These are phyloP conservation scores for Geophilus truncorum DNA, from an alignment of 2,888 invertebrate genomes.

Conservation along the genomic window DNA sequence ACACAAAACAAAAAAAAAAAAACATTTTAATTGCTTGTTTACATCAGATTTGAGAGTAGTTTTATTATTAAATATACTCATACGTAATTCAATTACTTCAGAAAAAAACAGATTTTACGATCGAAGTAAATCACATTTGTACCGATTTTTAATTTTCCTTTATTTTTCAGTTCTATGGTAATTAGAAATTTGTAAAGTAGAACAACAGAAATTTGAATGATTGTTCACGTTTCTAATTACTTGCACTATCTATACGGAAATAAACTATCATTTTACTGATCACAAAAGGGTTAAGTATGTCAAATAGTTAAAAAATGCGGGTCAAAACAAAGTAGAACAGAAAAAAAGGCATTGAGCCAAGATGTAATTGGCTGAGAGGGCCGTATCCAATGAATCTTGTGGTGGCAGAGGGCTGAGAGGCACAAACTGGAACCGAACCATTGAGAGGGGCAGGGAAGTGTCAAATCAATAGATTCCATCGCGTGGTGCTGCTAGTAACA, in stretches of 20 bases:
- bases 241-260: background rate
- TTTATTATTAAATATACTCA: too few species aligned
- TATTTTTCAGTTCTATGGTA: background rate
- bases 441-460: constrained; percentile 7
- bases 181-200: background rate
- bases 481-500: background rate
- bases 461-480: constrained; percentile 27
- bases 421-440: constrained; percentile 17
- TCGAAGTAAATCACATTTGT: background rate
- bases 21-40: background rate
- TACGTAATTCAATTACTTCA: background rate
- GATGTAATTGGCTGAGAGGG: background rate
- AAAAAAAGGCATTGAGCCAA: constrained; percentile 16
- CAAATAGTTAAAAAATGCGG: background rate
- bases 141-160: background rate
- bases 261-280: background rate
- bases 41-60: background rate
- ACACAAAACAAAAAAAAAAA: background rate
- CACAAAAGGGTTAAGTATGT: background rate
- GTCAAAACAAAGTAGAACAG: background rate
- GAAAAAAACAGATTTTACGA: background rate
- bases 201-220: background rate
- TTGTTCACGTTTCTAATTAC: background rate
- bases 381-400: constrained; percentile 20
- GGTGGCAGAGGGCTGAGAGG: constrained; percentile 22